Percentiles rank a stretch among this genome's conserved stretches.
phyloP scores from a whole-genome alignment of 2,113 vertebrate species.

The Ochotona princeps region DNA sequence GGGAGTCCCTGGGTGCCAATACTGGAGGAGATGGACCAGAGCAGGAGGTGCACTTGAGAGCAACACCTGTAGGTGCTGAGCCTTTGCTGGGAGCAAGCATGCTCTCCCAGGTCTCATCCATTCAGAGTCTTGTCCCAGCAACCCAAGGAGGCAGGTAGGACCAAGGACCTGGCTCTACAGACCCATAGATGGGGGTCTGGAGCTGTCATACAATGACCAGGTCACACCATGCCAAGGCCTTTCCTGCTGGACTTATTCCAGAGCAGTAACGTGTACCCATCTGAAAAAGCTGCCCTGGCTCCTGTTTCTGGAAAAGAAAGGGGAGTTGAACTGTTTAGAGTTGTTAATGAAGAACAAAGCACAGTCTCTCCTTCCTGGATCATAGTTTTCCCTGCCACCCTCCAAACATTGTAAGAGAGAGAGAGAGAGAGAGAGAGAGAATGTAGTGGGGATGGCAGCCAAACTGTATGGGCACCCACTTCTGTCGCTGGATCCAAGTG shows the following conservation, averaged over 20 bases:
- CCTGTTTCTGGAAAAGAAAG: not conserved
- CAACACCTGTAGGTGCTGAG: not conserved
- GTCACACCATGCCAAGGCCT: not conserved
- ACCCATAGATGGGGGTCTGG: not conserved
- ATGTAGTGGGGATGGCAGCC: rapidly evolving
- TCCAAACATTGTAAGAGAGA: not conserved
- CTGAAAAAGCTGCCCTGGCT: not conserved
- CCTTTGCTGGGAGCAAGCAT: not conserved
- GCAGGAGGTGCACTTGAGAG: rapidly evolving
- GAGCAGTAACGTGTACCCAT: rapidly evolving
- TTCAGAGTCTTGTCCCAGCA: not conserved
- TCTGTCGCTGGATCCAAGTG: not conserved
- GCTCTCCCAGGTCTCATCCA: not conserved
- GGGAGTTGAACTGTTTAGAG: not conserved
- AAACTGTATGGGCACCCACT: not conserved
- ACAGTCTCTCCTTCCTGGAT: not conserved
- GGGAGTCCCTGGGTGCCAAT: too few species aligned
- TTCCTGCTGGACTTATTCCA: not conserved
- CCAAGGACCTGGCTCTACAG: not conserved
- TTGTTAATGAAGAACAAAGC: not conserved
- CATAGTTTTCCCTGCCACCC: not conserved
- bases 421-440: too few species aligned
- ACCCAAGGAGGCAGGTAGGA: not conserved
- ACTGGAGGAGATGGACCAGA: not conserved
- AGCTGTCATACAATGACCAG: too few species aligned